Percentiles rank a stretch among this genome's conserved stretches.
Evolutionary conservation across 64 coral and sea anemone species (phyloP).

Genomic region (Orbicella faveolata): DNA sequence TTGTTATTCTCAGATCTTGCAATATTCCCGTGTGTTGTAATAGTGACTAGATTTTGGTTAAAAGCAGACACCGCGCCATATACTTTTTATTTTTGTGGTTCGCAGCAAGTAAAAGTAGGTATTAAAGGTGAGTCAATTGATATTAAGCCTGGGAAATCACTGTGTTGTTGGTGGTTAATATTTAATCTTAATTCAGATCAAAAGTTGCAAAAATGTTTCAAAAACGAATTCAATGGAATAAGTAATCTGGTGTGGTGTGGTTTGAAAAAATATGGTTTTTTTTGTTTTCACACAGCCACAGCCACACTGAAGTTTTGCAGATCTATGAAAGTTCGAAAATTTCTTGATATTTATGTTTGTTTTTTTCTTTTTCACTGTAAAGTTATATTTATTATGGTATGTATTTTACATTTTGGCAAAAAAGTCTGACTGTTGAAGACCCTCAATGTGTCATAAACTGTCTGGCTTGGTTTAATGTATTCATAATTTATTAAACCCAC

Average conservation of each 20-base stretch:
- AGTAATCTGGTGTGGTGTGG: too few species aligned
- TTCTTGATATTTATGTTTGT: neutral
- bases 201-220: too few species aligned
- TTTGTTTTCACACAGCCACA: too few species aligned
- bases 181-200: too few species aligned
- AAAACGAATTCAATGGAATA: too few species aligned
- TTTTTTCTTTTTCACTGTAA: neutral
- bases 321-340: neutral
- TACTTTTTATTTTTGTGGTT: neutral
- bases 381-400: neutral
- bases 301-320: neutral
- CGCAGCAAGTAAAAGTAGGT: neutral
- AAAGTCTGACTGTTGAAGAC: neutral
- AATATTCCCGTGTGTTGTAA: neutral
- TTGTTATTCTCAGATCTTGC: neutral
- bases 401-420: neutral
- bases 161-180: too few species aligned
- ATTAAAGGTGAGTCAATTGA: neutral
- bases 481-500: neutral
- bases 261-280: too few species aligned
- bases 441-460: neutral
- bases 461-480: neutral
- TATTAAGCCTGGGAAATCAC: too few species aligned
- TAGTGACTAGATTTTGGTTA: neutral
- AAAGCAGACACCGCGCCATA: neutral